Evolutionary conservation across 2,888 invertebrate genomes (phyloP).

Genomic region (Eupithecia subfuscata): DNA sequence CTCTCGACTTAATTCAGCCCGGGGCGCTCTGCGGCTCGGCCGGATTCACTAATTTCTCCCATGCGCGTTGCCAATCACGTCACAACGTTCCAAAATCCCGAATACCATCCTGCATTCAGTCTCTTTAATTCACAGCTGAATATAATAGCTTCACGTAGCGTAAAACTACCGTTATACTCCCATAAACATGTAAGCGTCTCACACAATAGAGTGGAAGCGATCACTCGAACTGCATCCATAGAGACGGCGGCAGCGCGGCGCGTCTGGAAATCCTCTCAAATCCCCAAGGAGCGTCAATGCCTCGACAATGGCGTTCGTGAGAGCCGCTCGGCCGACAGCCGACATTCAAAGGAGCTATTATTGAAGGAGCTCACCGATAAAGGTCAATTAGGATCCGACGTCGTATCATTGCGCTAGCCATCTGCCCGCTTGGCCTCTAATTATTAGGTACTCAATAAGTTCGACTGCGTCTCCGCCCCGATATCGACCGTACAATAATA

Average conservation of each 20-base stretch:
- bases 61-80: constrained; percentile 54
- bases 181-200: constrained; percentile 50
- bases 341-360: constrained; percentile 74
- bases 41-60: constrained; percentile 68
- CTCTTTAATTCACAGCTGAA: constrained; percentile 4
- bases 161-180: constrained; percentile 50
- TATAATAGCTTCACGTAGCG: constrained; percentile 31
- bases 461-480: constrained; percentile 28
- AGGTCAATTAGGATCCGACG: constrained; percentile 71
- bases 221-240: constrained; percentile 54
- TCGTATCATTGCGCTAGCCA: constrained; percentile 50
- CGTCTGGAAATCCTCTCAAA: constrained; percentile 70
- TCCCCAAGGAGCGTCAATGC: constrained; percentile 70
- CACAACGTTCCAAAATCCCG: constrained; percentile 47
- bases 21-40: constrained; percentile 61
- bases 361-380: constrained; percentile 66
- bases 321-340: constrained; percentile 59
- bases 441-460: constrained; percentile 53
- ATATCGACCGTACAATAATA: constrained; percentile 47
- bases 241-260: constrained; percentile 53
- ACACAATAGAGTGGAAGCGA: constrained; percentile 54
- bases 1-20: constrained; percentile 79
- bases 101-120: constrained; percentile 36
- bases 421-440: constrained; percentile 52
- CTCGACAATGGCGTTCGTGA: constrained; percentile 68